Percentiles rank a stretch among this genome's conserved stretches.
These are phyloP conservation scores for Drosophila anceps DNA, from an alignment of 2,888 invertebrate genomes.

Conservation along the genomic window DNA sequence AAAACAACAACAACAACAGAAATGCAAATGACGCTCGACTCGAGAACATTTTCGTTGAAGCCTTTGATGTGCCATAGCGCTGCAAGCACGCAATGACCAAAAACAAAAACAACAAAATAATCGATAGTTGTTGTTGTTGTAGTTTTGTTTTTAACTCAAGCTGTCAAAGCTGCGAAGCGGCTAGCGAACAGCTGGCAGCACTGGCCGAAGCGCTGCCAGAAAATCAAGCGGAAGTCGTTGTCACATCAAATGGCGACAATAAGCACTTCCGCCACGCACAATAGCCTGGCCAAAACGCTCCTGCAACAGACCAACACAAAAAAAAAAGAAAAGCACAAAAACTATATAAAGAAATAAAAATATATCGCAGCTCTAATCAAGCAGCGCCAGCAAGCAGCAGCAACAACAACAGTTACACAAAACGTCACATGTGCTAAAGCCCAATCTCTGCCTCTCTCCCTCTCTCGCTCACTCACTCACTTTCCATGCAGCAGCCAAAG, in stretches of 20 bases:
- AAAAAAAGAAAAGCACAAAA: not conserved
- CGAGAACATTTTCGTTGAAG: conserved; percentile 50
- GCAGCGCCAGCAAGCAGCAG: conserved; percentile 12
- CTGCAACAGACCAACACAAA: conserved; percentile 4
- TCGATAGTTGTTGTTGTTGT: conserved; percentile 53
- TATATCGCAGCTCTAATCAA: conserved; percentile 37
- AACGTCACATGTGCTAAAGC: conserved; percentile 29
- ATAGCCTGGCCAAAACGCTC: conserved; percentile 35
- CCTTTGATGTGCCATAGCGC: conserved; percentile 67
- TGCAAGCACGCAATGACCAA: conserved; percentile 55
- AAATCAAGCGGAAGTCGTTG: conserved; percentile 72
- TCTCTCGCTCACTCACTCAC: not conserved
- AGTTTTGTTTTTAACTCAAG: conserved; percentile 9
- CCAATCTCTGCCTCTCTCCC: not conserved
- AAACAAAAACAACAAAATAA: conserved; percentile 41
- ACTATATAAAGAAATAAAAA: not conserved
- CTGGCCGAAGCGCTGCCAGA: conserved; percentile 18
- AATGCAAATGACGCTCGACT: conserved; percentile 68
- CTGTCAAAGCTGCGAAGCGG: conserved; percentile 41
- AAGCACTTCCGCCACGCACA: conserved; percentile 68
- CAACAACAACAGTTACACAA: conserved; percentile 14
- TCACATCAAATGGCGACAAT: conserved; percentile 80
- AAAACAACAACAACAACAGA: conserved; percentile 18
- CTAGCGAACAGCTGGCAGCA: conserved; percentile 26
- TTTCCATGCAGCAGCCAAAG: conserved; percentile 15